Conservation (phyloP, 2,113 vertebrate genomes). For the Myocastor coypus region DNA sequence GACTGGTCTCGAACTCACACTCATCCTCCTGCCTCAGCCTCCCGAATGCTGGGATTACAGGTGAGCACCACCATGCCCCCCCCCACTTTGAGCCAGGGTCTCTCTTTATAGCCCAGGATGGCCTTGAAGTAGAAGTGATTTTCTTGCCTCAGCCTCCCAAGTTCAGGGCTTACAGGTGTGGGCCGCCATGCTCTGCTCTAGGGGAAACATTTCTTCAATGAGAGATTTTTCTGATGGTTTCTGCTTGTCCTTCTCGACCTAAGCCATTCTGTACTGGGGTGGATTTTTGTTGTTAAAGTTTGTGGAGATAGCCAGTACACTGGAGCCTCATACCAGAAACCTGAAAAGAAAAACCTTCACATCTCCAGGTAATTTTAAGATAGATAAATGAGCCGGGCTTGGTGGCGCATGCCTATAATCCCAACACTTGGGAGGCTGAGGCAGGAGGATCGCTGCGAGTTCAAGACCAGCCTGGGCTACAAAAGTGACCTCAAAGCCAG, state of each 20-base stretch:
- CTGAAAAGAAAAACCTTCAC: conserved; percentile 8
- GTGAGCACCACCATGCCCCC: too few species aligned
- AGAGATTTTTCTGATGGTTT: neutral
- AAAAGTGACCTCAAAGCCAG: too few species aligned
- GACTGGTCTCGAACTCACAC: too few species aligned
- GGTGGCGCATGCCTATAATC: too few species aligned
- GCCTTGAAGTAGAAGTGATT: neutral
- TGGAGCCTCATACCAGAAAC: neutral
- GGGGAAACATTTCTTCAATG: neutral
- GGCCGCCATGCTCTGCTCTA: neutral
- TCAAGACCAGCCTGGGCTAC: too few species aligned
- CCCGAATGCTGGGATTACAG: too few species aligned
- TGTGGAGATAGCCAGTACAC: neutral
- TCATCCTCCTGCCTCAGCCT: too few species aligned
- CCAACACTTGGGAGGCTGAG: too few species aligned
- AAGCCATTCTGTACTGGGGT: neutral
- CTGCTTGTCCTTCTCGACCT: neutral
- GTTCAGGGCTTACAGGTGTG: neutral
- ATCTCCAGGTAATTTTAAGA: conserved; percentile 44
- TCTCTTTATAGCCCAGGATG: neutral
- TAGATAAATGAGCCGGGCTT: conserved; percentile 49
- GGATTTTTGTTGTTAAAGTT: conserved; percentile 39
- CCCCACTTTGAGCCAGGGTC: neutral
- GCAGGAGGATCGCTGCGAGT: too few species aligned
- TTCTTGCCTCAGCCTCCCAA: neutral